Base-by-base conservation (phyloP, 2,888 invertebrate genomes). In the Pseudococcus viburni region DNA sequence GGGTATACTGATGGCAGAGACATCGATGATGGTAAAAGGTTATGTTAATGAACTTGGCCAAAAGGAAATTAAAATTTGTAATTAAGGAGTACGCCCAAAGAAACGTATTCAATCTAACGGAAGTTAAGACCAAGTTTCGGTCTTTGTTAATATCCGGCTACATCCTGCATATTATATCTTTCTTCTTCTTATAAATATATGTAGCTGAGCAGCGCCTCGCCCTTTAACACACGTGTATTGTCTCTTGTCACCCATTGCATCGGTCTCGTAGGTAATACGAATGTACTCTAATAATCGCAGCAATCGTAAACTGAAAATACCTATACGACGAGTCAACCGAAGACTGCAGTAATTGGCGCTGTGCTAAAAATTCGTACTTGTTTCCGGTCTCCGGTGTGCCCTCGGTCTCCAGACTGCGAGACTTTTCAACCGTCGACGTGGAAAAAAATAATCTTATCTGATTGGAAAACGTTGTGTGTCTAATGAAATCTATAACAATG, bases 1-100 rank as follows among this genome's bases (percentile, higher is more conserved):
- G 26, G 26, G 26, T 33, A 33, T 55, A 1, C 17, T 59, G 8
- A 33, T 19, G n/a, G 59, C 19, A 12, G 9, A 46, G 46, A 46
- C 46, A 11, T 33, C 26, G 26, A 33, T 33, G 26, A 33, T 33
- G 26, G 17, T 51, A 73, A 73, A 42, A 80, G 46, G 42, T 68
- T 68, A 86, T 86, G 86, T 86, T 86, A 86, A 86, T 86, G 86
- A 86, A 80, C 80, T 73, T 73, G 68, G 68, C 80, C 42, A 80
- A 80, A 73, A 86, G 86, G 86, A 86, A 86, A 86, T 86, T 86
- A 86, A 86, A 86, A 86, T 86, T 86, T 68, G 86, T 86, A 86
- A 86, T 86, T 86, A 86, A 86, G 86, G 86, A 86, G 46, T 73
- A 86, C 86, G 86, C 86, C 86, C 86, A 86, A 64, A 86, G 73